Conservation (phyloP, 1,140 invertebrate genomes). For the Ostrea denselamellosa region DNA sequence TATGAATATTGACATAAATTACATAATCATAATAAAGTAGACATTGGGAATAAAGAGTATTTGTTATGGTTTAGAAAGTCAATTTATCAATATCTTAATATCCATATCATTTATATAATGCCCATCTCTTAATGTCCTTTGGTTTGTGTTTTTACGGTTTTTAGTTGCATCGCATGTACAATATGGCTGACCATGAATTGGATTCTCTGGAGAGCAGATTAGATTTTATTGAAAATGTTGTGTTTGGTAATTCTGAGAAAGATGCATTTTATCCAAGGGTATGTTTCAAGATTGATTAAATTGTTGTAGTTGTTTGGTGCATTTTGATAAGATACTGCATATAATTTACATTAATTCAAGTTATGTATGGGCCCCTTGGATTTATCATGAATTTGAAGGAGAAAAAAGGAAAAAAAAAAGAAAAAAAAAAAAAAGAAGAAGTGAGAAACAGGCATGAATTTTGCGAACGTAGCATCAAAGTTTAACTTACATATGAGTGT, state of each 20-base stretch:
- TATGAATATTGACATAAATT: not conserved
- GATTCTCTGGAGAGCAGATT: not conserved
- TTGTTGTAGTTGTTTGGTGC: not conserved
- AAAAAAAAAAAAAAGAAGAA: too few species aligned
- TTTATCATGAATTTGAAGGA: too few species aligned
- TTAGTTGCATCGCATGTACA: not conserved
- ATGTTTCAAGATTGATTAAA: not conserved
- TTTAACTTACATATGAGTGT: too few species aligned
- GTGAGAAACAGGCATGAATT: too few species aligned
- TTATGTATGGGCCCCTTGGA: too few species aligned
- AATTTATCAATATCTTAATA: not conserved
- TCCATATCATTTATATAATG: not conserved
- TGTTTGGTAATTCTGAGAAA: conserved; percentile 17
- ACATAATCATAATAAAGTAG: not conserved
- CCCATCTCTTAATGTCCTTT: not conserved
- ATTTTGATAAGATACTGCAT: too few species aligned
- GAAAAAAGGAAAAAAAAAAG: too few species aligned
- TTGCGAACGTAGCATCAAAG: too few species aligned
- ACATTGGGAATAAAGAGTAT: too few species aligned
- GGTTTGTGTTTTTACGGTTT: not conserved
- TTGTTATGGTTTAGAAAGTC: too few species aligned
- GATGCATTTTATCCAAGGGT: conserved; percentile 26
- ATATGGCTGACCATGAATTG: conserved; percentile 30
- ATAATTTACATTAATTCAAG: too few species aligned
- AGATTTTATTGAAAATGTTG: conserved; percentile 13